Percentiles rank a stretch among this genome's conserved stretches.
Conservation (phyloP, 2,113 vertebrate genomes). For the Cynopterus brachyotis region DNA sequence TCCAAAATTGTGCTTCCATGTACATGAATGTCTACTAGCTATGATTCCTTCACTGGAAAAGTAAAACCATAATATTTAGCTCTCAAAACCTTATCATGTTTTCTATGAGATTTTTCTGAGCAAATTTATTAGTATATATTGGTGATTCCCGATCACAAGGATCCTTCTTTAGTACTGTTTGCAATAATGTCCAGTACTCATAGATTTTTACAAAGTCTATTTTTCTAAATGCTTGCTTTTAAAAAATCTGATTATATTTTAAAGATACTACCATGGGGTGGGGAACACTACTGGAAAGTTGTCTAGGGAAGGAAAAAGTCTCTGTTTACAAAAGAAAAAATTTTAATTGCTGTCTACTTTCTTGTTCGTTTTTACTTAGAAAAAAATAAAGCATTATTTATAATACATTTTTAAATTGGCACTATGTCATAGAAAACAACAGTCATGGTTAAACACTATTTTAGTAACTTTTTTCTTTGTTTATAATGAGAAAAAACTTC, state of each 20-base stretch:
- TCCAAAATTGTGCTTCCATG: background rate
- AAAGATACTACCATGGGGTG: background rate
- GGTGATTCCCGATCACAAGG: background rate
- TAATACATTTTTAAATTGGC: background rate
- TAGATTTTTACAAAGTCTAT: background rate
- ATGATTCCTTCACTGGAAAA: background rate
- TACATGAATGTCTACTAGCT: background rate
- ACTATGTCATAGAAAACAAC: background rate
- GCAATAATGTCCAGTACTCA: background rate
- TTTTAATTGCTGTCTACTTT: background rate
- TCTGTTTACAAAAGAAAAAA: background rate
- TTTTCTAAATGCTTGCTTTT: background rate
- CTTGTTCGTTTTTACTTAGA: background rate
- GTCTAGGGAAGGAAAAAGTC: background rate
- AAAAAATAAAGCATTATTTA: background rate
- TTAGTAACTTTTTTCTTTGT: background rate
- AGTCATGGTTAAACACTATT: background rate
- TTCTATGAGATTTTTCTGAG: background rate
- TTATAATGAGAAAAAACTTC: background rate
- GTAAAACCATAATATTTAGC: background rate
- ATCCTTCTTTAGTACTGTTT: background rate
- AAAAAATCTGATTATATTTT: background rate
- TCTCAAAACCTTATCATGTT: background rate
- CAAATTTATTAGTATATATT: background rate
- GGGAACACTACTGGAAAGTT: background rate